Conservation (phyloP, 2,888 invertebrate species). For the Anaspis maculata region DNA sequence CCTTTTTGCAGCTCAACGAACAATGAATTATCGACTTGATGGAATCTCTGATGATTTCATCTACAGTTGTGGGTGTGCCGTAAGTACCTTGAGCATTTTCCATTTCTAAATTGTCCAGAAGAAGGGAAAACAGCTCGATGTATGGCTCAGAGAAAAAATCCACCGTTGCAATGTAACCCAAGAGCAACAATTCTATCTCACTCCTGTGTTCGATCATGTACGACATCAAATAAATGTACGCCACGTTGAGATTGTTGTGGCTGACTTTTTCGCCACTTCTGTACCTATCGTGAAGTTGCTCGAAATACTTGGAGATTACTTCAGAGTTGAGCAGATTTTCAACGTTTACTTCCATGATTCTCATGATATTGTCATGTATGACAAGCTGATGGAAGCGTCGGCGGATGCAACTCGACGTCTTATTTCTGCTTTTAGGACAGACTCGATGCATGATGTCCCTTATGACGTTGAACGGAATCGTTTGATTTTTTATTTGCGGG, state of each 20-base stretch:
- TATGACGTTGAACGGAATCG: constrained; percentile 42
- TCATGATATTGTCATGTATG: constrained; percentile 6
- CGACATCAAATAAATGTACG: constrained; percentile 24
- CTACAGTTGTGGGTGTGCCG: constrained; percentile 39
- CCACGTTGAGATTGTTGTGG: constrained; percentile 14
- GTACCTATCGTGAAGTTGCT: constrained; percentile 8
- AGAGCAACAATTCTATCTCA: constrained; percentile 19
- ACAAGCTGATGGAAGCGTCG: constrained; percentile 54
- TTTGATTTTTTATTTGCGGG: constrained; percentile 39
- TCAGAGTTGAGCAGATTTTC: constrained; percentile 19
- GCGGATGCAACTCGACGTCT: constrained; percentile 61
- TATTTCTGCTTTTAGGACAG: constrained; percentile 48
- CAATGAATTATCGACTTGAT: constrained; percentile 57
- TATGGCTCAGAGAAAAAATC: constrained; percentile 22
- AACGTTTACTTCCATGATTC: constrained; percentile 9
- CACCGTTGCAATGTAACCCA: constrained; percentile 19
- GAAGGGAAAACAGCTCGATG: constrained; percentile 6
- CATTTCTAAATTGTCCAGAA: constrained; percentile 10
- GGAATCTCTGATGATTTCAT: constrained; percentile 48
- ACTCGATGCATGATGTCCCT: constrained; percentile 50
- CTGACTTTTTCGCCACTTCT: constrained; percentile 4
- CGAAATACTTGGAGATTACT: constrained; percentile 20
- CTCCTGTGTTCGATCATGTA: constrained; percentile 21
- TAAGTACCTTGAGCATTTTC: constrained; percentile 17
- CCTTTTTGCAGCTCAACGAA: constrained; percentile 49